A percentile compares a stretch with the other conserved stretches of the same genome.
Evolutionary conservation across 2,113 vertebrate species (phyloP).

Genomic region (Anoura caudifer): DNA sequence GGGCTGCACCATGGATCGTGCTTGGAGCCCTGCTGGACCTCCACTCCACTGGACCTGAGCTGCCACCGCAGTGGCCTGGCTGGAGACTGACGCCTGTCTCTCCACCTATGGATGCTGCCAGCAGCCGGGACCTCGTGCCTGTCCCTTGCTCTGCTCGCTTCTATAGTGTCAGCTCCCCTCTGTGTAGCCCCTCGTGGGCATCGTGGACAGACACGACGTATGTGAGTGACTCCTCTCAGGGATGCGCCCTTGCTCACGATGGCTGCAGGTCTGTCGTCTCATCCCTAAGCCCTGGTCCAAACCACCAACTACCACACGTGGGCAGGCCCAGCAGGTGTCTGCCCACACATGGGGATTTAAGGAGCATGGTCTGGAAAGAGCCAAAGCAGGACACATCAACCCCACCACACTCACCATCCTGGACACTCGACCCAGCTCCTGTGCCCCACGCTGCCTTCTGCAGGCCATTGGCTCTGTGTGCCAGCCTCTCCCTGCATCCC

Average conservation of each 20-base stretch:
- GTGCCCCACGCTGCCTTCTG: background rate
- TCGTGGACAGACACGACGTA: background rate
- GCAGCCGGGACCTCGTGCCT: background rate
- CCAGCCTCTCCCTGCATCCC: too few relatives aligned
- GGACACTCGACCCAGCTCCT: too few relatives aligned
- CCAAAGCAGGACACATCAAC: background rate
- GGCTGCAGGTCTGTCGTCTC: background rate
- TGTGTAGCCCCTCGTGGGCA: background rate
- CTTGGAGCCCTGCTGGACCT: background rate
- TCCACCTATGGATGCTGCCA: background rate
- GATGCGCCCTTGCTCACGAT: background rate
- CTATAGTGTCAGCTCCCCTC: background rate
- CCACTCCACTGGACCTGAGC: background rate
- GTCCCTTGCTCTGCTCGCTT: background rate
- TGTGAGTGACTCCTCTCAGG: background rate
- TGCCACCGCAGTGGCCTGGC: background rate
- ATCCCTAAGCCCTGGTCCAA: background rate
- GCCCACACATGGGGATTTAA: background rate
- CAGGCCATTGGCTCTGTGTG: background rate
- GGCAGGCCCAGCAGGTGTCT: background rate
- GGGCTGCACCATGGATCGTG: background rate
- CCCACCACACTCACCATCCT: background rate
- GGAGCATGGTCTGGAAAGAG: background rate
- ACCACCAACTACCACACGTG: fast-evolving
- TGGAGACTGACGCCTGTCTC: background rate